These are phyloP conservation scores for Sparidentex hasta DNA, from an alignment of 2,797 vertebrate species.

Conservation along the genomic window DNA sequence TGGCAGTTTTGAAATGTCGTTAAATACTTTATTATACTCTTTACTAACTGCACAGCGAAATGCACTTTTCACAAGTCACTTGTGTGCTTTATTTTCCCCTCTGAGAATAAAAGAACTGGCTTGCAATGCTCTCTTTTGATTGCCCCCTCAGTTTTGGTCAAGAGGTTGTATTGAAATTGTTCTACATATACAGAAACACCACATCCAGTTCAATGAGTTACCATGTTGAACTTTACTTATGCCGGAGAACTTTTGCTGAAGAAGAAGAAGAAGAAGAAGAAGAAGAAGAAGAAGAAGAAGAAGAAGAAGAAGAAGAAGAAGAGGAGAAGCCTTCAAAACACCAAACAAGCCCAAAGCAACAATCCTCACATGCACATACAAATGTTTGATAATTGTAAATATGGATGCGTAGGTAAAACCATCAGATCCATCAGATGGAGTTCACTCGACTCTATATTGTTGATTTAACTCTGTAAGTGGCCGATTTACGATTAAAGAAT, in stretches of 20 bases:
- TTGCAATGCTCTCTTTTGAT: neutral
- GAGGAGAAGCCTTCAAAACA: neutral
- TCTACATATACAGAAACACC: neutral
- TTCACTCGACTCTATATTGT: neutral
- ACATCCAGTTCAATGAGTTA: neutral
- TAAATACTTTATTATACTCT: neutral
- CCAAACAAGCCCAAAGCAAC: neutral
- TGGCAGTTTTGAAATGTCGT: slow-evolving; percentile 11
- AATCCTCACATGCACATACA: neutral
- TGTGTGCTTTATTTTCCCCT: neutral
- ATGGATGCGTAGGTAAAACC: neutral
- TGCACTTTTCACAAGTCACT: slow-evolving; percentile 3
- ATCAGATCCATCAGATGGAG: neutral
- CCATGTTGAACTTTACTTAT: neutral
- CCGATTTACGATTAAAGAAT: slow-evolving; percentile 6
- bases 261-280: neutral
- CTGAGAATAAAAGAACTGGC: neutral
- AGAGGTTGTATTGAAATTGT: neutral
- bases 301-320: too few relatives aligned
- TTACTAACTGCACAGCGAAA: slow-evolving; percentile 1
- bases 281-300: too few relatives aligned
- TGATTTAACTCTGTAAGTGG: neutral
- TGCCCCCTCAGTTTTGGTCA: neutral
- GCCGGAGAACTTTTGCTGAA: neutral
- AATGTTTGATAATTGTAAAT: neutral